These are phyloP conservation scores for Pachymerium ferrugineum DNA, from an alignment of 2,888 invertebrate species.

Conservation along the genomic window DNA sequence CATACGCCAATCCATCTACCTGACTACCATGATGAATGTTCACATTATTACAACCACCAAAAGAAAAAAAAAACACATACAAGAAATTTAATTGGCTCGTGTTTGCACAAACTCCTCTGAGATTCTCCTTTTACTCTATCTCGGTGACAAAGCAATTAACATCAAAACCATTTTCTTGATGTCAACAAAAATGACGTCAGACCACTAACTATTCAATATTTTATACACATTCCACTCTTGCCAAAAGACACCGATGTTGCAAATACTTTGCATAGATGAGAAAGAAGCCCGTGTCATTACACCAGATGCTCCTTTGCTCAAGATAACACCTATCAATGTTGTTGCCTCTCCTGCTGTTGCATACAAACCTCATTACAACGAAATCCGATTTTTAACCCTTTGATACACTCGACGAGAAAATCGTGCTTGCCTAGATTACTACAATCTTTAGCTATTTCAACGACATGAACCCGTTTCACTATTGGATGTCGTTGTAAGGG, in stretches of 20 bases:
- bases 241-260: background rate
- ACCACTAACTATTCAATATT: background rate
- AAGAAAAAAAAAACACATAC: background rate
- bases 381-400: background rate
- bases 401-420: background rate
- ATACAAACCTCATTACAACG: background rate
- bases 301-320: constrained; percentile 24
- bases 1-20: no score
- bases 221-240: background rate
- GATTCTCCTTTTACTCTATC: constrained; percentile 1
- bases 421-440: background rate
- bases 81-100: constrained; percentile 19
- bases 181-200: constrained; percentile 1
- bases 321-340: constrained; percentile 27
- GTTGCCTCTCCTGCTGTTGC: constrained; percentile 25
- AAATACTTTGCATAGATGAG: constrained; percentile 25
- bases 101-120: background rate
- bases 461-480: background rate
- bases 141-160: constrained; percentile 24
- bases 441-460: background rate
- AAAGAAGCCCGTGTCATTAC: constrained; percentile 20
- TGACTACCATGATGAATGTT: background rate
- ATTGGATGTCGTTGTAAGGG: background rate
- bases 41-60: background rate
- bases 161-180: background rate